Evolutionary conservation across 92 coral and sea anemone species (phyloP).

Genomic region (Virgularia gustaviana): DNA sequence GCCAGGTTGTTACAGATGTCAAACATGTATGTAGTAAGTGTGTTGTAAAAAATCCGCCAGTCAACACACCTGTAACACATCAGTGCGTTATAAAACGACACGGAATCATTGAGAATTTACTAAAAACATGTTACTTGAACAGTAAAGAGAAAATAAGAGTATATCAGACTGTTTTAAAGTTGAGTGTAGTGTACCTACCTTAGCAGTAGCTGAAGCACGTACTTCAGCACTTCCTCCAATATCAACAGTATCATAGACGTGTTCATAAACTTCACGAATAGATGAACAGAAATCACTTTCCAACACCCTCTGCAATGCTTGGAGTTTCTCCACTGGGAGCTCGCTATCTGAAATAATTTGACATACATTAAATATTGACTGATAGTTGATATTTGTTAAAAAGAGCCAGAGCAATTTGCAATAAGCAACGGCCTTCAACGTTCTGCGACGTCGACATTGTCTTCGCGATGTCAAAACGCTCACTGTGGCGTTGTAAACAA

Average conservation of each 20-base stretch:
- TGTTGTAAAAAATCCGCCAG: too few species aligned
- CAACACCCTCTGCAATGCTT: constrained; percentile 87
- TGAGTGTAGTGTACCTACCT: constrained; percentile 50
- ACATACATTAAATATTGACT: neutral
- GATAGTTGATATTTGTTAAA: neutral
- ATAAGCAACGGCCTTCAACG: too few species aligned
- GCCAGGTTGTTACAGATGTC: too few species aligned
- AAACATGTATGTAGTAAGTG: too few species aligned
- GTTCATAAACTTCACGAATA: constrained; percentile 97
- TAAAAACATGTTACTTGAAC: neutral
- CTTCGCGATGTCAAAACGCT: too few species aligned
- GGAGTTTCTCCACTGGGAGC: constrained; percentile 80
- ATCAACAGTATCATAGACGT: constrained; percentile 95
- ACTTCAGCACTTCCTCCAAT: constrained; percentile 91
- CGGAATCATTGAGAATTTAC: too few species aligned
- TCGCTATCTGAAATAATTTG: constrained; percentile 78
- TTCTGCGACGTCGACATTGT: too few species aligned
- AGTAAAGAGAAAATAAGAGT: neutral
- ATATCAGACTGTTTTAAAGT: neutral
- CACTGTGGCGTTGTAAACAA: too few species aligned
- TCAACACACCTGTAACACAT: neutral
- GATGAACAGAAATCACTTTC: constrained; percentile 98
- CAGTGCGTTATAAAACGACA: too few species aligned
- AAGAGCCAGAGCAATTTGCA: too few species aligned
- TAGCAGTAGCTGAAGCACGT: constrained; percentile 97